Evolutionary conservation across 1,140 invertebrate species (phyloP).

Genomic region (Panagrolaimus sp.): DNA sequence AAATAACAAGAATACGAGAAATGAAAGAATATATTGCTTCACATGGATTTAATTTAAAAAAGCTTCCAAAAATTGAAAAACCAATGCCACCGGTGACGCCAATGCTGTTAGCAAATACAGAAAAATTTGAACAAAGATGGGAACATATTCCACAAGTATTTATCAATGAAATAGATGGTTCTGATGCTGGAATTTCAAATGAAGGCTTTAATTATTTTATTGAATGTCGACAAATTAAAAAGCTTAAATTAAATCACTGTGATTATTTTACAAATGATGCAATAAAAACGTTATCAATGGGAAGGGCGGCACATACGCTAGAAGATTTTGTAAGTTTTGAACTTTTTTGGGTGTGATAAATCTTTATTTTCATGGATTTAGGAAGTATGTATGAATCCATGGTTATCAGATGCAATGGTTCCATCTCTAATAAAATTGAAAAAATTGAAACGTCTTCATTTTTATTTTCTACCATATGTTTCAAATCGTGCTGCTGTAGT

Average conservation of each 20-base stretch:
- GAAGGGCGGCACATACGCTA: slow-evolving; percentile 35
- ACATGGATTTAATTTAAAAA: slow-evolving; percentile 30
- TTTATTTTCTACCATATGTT: slow-evolving; percentile 29
- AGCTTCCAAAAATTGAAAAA: slow-evolving; percentile 1
- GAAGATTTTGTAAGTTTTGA: slow-evolving; percentile 41
- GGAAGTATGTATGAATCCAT: slow-evolving; percentile 51
- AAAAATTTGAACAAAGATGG: slow-evolving; percentile 25
- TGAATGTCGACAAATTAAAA: slow-evolving; percentile 40
- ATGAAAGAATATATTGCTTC: slow-evolving; percentile 41
- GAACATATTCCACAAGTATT: slow-evolving; percentile 35
- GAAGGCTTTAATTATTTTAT: slow-evolving; percentile 50
- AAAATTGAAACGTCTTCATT: slow-evolving; percentile 30
- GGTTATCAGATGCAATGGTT: slow-evolving; percentile 36
- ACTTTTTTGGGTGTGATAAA: neutral
- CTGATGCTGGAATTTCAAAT: slow-evolving; percentile 51
- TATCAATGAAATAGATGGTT: slow-evolving; percentile 44
- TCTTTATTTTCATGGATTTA: slow-evolving; percentile 16
- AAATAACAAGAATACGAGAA: slow-evolving; percentile 34
- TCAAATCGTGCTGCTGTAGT: slow-evolving; percentile 6
- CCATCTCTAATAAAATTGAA: slow-evolving; percentile 39
- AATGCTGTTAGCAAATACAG: neutral
- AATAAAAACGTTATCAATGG: slow-evolving; percentile 36
- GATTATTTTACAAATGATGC: slow-evolving; percentile 52
- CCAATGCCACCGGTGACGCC: slow-evolving; percentile 10
- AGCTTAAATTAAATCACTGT: slow-evolving; percentile 52